Evolutionary conservation across 2,888 invertebrate species (phyloP), one percentile per base, ranked within the genome.

Genomic region (Lobophora halterata): DNA sequence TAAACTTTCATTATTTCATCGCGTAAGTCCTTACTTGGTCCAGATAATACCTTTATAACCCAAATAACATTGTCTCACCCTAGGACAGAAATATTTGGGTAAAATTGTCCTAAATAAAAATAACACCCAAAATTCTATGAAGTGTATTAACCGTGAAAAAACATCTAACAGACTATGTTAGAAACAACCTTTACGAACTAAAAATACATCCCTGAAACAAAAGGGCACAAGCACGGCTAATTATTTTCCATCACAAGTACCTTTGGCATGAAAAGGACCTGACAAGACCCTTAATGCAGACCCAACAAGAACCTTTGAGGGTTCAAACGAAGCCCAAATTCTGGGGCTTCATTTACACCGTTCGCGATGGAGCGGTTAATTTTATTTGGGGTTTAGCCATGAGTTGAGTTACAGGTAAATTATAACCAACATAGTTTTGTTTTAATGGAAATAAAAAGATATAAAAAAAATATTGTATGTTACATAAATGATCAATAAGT

Each of bases 181-280:
- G n/a, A n/a, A n/a, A n/a, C 32, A 18, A 29, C 33, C 43, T 29
- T 33, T 25, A 13, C 5, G 5, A 37, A 33, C 37, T 37, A 43
- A 43, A 43, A 43, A 42, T 43, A 43, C 37, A 12, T 29, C 16
- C 7, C 9, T 30, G 6, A 21, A 29, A 33, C 36, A 44, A 48
- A 54, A 46, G 52, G 45, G 32, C 53, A 52, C 55, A 61, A 65
- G 67, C 62, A 65, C 57, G 61, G 45, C 57, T 69, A 71, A 74
- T 75, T 73, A 71, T 68, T 66, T 56, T 44, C 58, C 57, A 63
- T 64, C 62, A 61, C 59, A 60, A 68, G 65, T 58, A 65, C 51
- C 50, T 52, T 52, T 42, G 46, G 46, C 55, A 48, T 55, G 54
- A 62, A 68, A 67, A 57, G 63, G 69, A 50, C 62, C 61, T 56